Evolutionary conservation across 2,888 invertebrate species (phyloP).

Genomic region (Lasioglossum leucozonium): DNA sequence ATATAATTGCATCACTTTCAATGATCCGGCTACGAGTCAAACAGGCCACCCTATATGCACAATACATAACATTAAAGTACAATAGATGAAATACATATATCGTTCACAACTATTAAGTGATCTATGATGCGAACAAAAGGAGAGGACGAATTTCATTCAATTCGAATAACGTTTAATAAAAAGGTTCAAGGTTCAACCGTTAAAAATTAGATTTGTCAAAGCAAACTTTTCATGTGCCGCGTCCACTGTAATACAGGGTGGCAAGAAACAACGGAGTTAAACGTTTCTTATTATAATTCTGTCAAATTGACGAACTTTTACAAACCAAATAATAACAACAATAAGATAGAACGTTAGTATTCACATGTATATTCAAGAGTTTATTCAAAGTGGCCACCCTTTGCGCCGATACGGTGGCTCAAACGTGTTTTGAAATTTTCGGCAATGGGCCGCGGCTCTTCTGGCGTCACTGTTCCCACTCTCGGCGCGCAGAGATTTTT

Average conservation of each 20-base stretch:
- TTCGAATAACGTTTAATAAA: neutral
- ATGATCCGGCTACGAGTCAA: neutral
- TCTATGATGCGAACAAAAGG: neutral
- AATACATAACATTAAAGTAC: slow-evolving; percentile 26
- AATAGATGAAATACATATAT: slow-evolving; percentile 38
- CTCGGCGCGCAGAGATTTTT: no score
- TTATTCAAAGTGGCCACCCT: no score
- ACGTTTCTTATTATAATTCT: no score
- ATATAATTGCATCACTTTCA: neutral
- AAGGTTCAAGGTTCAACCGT: neutral
- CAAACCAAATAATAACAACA: no score
- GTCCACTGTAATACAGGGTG: neutral
- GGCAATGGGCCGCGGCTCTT: no score
- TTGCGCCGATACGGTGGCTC: no score
- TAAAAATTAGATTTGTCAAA: neutral
- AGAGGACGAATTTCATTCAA: slow-evolving; percentile 1
- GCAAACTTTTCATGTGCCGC: neutral
- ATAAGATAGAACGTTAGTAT: no score
- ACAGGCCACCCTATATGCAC: slow-evolving; percentile 10
- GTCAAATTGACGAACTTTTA: no score
- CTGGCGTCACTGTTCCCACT: no score
- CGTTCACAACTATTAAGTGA: slow-evolving; percentile 20
- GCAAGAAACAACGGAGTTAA: no score
- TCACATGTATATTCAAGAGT: no score
- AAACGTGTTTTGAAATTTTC: no score